Evolutionary conservation across 2,888 invertebrate genomes (phyloP).

Genomic region (Tiliacea citrago): DNA sequence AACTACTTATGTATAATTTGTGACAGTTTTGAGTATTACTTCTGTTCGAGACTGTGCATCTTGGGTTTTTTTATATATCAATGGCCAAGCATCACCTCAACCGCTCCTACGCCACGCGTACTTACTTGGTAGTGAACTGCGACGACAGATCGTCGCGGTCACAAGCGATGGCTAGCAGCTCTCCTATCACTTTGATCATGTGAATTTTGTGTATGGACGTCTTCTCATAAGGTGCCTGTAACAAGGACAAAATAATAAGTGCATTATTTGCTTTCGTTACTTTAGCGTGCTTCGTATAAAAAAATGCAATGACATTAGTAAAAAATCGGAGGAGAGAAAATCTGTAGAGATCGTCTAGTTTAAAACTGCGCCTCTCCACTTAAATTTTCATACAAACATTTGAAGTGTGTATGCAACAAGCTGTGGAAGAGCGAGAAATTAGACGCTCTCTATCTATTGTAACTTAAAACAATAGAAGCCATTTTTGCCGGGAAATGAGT

Average conservation of each 20-base stretch:
- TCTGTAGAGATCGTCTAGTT: no score
- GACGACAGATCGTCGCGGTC: conserved; percentile 87
- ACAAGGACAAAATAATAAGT: background rate
- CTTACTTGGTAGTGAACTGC: conserved; percentile 92
- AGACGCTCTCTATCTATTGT: background rate
- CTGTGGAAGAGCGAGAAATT: no score
- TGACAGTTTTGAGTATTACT: no score
- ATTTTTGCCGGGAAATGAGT: background rate
- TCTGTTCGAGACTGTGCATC: no score
- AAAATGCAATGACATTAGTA: background rate
- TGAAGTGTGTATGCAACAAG: no score
- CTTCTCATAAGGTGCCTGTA: conserved; percentile 76
- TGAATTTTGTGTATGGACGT: conserved; percentile 86
- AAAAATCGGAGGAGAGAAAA: background rate
- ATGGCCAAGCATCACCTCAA: no score
- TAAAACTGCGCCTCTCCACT: no score
- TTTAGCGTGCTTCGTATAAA: background rate
- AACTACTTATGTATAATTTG: no score
- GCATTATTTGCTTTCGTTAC: background rate
- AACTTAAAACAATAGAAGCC: background rate
- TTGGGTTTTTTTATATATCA: no score
- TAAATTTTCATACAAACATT: no score
- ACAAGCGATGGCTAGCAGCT: conserved; percentile 91
- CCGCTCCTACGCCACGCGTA: conserved; percentile 48
- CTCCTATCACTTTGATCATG: conserved; percentile 92